Evolutionary conservation across 2,797 vertebrate species (phyloP).

Genomic region (Podarcis lilfordi): DNA sequence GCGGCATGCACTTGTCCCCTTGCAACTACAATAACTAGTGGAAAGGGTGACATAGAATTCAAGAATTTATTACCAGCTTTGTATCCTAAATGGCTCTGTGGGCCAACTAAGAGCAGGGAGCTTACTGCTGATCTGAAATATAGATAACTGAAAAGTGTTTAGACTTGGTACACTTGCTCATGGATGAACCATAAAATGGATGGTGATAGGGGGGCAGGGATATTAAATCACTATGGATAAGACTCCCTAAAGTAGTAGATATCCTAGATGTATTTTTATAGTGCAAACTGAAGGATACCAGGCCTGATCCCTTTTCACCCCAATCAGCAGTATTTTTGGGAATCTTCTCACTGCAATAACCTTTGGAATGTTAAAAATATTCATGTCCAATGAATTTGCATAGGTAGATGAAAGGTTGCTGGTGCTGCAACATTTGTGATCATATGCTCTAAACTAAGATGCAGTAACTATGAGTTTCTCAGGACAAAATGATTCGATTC

Average conservation of each 20-base stretch:
- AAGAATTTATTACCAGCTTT: conserved; percentile 34
- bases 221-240: conserved; percentile 25
- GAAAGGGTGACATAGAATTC: conserved; percentile 33
- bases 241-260: conserved; percentile 36
- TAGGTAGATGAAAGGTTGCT: not conserved
- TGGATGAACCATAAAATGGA: conserved; percentile 19
- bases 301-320: conserved; percentile 52
- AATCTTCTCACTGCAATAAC: conserved; percentile 47
- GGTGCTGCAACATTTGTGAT: fast-evolving
- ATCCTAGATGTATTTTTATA: conserved; percentile 47
- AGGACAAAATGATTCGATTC: conserved; percentile 27
- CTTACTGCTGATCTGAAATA: conserved; percentile 33
- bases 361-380: conserved; percentile 41
- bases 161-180: conserved; percentile 27
- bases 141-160: conserved; percentile 42
- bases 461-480: not conserved
- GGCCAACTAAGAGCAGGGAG: conserved; percentile 23
- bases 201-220: conserved; percentile 24
- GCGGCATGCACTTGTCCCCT: not conserved
- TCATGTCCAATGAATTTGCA: conserved; percentile 25
- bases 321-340: conserved; percentile 45
- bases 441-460: conserved; percentile 9
- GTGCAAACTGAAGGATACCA: conserved; percentile 39
- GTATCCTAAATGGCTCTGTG: not conserved
- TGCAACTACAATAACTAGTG: conserved; percentile 30